A percentile compares a stretch with the other conserved stretches of the same genome.
Evolutionary conservation across 35 echinoderm and acorn worm species (phyloP).

Genomic region (Acanthaster planci): DNA sequence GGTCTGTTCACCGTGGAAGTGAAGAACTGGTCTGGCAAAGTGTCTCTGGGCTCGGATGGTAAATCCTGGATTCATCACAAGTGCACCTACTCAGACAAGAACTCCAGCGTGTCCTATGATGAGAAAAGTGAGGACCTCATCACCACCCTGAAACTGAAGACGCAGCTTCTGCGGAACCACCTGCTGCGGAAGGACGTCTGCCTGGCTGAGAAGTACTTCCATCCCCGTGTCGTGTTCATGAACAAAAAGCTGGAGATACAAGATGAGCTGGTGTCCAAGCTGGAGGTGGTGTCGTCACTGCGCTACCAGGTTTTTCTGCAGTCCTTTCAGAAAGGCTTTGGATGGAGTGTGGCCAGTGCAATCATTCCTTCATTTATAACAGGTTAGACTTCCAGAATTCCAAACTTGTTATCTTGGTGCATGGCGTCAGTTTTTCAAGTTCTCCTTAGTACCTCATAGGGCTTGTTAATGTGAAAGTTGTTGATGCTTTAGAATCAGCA

Average conservation of each 20-base stretch:
- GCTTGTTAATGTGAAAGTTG: background rate
- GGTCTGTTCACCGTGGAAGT: conserved; percentile 92
- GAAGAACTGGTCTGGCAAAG: conserved; percentile 92
- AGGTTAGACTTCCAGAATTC: conserved; percentile 50
- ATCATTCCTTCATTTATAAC: conserved; percentile 83
- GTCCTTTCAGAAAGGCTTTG: conserved; percentile 66
- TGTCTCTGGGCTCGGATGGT: conserved; percentile 61
- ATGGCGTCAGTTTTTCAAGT: background rate
- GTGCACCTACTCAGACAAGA: conserved; percentile 46
- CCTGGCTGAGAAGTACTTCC: conserved; percentile 77
- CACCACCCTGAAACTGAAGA: conserved; percentile 52
- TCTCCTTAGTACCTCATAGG: too few relatives aligned
- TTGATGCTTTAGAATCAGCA: too few relatives aligned
- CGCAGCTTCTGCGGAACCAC: conserved; percentile 80
- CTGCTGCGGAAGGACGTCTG: conserved; percentile 82
- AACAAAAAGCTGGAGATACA: conserved; percentile 64
- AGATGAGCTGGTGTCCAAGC: conserved; percentile 39
- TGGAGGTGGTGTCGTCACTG: conserved; percentile 63
- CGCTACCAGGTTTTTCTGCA: conserved; percentile 62
- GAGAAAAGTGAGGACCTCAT: conserved; percentile 72
- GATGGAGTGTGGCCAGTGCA: conserved; percentile 60
- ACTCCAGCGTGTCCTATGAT: conserved; percentile 63
- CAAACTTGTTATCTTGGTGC: background rate
- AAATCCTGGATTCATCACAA: conserved; percentile 83
- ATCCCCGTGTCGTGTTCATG: conserved; percentile 80